A percentile compares a stretch with the other conserved stretches of the same genome.
These are phyloP conservation scores for Anoplius nigerrimus DNA, from an alignment of 2,888 invertebrate species.

Conservation along the genomic window DNA sequence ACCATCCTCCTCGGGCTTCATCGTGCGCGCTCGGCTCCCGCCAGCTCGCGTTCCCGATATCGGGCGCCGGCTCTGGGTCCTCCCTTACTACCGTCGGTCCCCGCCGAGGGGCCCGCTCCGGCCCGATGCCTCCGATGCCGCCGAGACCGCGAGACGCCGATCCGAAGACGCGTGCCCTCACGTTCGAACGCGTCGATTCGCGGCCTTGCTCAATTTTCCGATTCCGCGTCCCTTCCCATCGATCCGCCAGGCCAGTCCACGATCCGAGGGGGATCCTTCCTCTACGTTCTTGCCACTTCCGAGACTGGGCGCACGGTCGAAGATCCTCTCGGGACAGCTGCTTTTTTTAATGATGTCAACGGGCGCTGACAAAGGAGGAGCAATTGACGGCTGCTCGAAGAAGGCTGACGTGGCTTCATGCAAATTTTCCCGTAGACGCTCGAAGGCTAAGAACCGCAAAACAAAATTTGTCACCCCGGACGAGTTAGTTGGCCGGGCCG, in stretches of 20 bases:
- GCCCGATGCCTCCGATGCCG: not conserved
- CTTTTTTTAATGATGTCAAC: conserved; percentile 16
- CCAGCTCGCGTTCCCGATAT: conserved; percentile 59
- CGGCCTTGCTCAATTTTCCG: not conserved
- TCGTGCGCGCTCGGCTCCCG: conserved; percentile 63
- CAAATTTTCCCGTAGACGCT: conserved; percentile 48
- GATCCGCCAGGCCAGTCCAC: no score
- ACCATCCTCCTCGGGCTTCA: conserved; percentile 72
- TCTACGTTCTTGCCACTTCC: no score
- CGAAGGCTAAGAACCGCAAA: conserved; percentile 22
- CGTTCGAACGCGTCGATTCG: not conserved
- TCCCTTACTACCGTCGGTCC: conserved; percentile 20
- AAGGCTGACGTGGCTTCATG: conserved; percentile 52
- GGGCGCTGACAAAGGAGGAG: conserved; percentile 33
- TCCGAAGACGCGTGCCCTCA: not conserved
- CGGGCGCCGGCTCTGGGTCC: conserved; percentile 44
- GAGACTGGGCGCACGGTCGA: no score
- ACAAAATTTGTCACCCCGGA: conserved; percentile 59
- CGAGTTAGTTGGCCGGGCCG: conserved; percentile 43
- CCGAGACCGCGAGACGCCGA: conserved; percentile 19
- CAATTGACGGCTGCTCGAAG: conserved; percentile 28
- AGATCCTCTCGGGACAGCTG: conserved; percentile 12
- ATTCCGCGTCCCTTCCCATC: not conserved
- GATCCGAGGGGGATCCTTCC: no score
- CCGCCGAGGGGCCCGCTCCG: not conserved